These are phyloP conservation scores for Eupithecia inturbata DNA, from an alignment of 2,888 invertebrate genomes.

Conservation along the genomic window DNA sequence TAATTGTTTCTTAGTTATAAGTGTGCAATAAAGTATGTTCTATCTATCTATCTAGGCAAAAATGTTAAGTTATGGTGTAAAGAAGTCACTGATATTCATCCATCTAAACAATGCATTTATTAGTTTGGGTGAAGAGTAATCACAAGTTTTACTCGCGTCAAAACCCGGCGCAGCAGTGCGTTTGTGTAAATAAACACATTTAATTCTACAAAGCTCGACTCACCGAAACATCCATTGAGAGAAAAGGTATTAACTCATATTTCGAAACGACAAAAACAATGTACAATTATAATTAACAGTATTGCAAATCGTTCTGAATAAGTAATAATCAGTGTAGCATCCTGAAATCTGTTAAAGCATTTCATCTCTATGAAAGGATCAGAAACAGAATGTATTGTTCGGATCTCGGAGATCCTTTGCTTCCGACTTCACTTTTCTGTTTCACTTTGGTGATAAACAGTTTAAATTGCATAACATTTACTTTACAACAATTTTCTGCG, in stretches of 20 bases:
- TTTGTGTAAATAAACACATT: not conserved
- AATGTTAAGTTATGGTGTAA: no score
- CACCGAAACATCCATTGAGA: not conserved
- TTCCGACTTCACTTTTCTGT: conserved; percentile 24
- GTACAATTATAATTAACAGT: not conserved
- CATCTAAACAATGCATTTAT: not conserved
- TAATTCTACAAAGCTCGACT: not conserved
- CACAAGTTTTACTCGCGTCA: no score
- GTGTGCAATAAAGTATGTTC: no score
- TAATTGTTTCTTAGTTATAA: no score
- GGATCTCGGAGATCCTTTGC: not conserved
- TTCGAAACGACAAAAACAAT: not conserved
- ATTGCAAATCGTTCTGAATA: not conserved
- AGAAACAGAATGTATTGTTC: not conserved
- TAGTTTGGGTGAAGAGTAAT: not conserved
- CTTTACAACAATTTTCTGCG: not conserved
- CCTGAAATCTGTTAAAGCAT: not conserved
- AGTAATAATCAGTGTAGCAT: not conserved
- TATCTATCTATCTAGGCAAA: no score
- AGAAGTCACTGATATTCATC: not conserved
- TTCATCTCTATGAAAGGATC: conserved; percentile 8
- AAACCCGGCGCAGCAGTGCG: not conserved
- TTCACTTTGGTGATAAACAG: conserved; percentile 27
- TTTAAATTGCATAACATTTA: conserved; percentile 1
- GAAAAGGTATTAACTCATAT: not conserved